Conservation (phyloP, 2,797 vertebrate species). For the Garrulus glandarius region DNA sequence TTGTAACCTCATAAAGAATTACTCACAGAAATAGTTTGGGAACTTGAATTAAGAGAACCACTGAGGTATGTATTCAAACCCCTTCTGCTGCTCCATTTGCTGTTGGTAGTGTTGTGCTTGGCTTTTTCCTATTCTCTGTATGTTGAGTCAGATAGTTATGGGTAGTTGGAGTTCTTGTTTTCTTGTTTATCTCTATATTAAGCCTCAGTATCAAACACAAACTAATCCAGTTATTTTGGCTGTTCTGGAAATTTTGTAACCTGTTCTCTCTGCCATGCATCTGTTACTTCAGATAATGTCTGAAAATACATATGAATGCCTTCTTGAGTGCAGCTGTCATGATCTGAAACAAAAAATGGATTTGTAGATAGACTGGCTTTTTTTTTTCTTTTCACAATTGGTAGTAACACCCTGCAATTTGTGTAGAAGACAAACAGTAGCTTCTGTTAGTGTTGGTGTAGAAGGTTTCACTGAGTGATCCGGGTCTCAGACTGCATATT, state of each 20-base stretch:
- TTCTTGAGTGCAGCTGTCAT: not conserved
- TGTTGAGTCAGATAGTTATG: not conserved
- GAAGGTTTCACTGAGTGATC: not conserved
- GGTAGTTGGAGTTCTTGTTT: not conserved
- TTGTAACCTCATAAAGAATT: not conserved
- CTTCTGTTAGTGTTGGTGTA: not conserved
- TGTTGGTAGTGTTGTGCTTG: not conserved
- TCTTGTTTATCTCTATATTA: not conserved
- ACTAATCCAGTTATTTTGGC: not conserved
- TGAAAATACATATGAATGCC: not conserved
- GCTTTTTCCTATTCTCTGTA: not conserved
- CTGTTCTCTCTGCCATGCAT: not conserved
- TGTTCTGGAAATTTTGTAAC: not conserved
- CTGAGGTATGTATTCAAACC: not conserved
- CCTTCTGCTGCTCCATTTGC: not conserved
- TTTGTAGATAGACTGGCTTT: not conserved
- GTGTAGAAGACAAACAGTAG: not conserved
- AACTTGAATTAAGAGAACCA: not conserved
- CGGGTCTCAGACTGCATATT: not conserved
- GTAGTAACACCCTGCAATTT: not conserved
- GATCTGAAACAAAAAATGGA: not conserved
- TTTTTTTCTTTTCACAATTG: not conserved
- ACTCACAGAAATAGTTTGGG: not conserved
- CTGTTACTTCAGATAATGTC: not conserved
- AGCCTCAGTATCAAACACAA: not conserved